Conservation (phyloP, 2,888 invertebrate species). For the Sminthurides aquaticus region DNA sequence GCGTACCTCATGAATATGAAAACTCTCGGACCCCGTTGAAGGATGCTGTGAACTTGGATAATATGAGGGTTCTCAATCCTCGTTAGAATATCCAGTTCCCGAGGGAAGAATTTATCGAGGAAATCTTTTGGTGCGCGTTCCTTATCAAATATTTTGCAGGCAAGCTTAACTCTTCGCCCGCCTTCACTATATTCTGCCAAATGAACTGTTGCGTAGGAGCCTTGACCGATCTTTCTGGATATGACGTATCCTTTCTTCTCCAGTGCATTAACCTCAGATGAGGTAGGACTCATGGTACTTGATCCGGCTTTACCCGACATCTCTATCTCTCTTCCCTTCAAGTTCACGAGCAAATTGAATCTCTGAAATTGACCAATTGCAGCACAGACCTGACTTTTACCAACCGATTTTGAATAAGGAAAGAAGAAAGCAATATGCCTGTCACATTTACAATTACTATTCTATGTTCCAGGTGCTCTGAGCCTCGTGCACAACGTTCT, state of each 20-base stretch:
- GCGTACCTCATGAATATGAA: slow-evolving; percentile 88
- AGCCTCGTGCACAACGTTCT: no score
- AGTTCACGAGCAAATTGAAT: no score
- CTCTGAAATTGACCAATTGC: no score
- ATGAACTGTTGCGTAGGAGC: slow-evolving; percentile 84
- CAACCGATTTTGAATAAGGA: no score
- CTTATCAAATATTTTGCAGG: slow-evolving; percentile 87
- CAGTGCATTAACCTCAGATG: slow-evolving; percentile 73
- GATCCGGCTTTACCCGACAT: slow-evolving; percentile 18
- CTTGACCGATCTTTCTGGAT: slow-evolving; percentile 81
- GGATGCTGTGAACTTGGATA: slow-evolving; percentile 71
- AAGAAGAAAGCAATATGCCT: no score
- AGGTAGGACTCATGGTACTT: slow-evolving; percentile 39
- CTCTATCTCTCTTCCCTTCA: background rate
- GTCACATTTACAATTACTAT: no score
- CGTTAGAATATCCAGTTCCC: slow-evolving; percentile 81
- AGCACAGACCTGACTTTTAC: no score
- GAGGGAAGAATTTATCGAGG: slow-evolving; percentile 83
- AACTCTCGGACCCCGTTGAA: slow-evolving; percentile 72
- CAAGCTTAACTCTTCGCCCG: slow-evolving; percentile 60
- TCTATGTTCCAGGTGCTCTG: no score
- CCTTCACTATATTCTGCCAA: slow-evolving; percentile 72
- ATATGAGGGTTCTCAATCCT: slow-evolving; percentile 85
- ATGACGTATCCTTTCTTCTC: slow-evolving; percentile 76
- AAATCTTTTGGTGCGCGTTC: slow-evolving; percentile 82